Evolutionary conservation across 1,140 invertebrate species (phyloP), one percentile per base, ranked within the genome.

Genomic region (Nylanderia fulva): DNA sequence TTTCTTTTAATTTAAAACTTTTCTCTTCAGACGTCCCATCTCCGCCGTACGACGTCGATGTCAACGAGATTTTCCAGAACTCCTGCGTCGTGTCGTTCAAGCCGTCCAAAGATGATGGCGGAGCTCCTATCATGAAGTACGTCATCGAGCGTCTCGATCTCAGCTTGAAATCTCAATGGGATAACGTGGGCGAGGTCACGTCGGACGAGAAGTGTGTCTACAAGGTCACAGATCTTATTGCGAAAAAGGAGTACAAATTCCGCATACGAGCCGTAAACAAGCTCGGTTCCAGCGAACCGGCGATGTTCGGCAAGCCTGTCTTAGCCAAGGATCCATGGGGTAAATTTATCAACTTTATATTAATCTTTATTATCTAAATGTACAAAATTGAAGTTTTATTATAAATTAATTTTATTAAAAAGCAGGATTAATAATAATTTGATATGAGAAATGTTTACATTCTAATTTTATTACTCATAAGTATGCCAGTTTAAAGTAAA

Each of bases 281-380:
- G 92, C 96, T 98, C 80, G 98, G 97, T 64, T 95, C 97, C 8
- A 98, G 98, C 94, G 98, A 99, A 93, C 98, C 98, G 66, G 97
- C 98, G 29, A 94, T 97, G 9, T 98, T 98, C 91, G 97, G 95
- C 84, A 98, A 98, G 92, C 96, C 97, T 39, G 97, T 99, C 36
- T 94, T 99, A 61, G 99, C 99, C 52, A 99, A 99, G 95, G 98
- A 99, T 97, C 99, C 99, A 88, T 99, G 98, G 98, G 98, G 98
- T 98, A 95, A 82, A 39, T 82, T 36, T 29, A 95, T 95, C 84
- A 64, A 82, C 85, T 61, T 68, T n/a, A 77, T 52, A 69, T 54
- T 18, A 36, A 63, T 24, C 39, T 24, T 58, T 66, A 24, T 54
- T 13, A 39, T 42, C 2, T 42, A 1, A n/a, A n/a, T 11, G 0